A percentile compares a stretch with the other conserved stretches of the same genome.
Evolutionary conservation across 2,113 vertebrate genomes (phyloP).

Genomic region (Sceloporus undulatus): DNA sequence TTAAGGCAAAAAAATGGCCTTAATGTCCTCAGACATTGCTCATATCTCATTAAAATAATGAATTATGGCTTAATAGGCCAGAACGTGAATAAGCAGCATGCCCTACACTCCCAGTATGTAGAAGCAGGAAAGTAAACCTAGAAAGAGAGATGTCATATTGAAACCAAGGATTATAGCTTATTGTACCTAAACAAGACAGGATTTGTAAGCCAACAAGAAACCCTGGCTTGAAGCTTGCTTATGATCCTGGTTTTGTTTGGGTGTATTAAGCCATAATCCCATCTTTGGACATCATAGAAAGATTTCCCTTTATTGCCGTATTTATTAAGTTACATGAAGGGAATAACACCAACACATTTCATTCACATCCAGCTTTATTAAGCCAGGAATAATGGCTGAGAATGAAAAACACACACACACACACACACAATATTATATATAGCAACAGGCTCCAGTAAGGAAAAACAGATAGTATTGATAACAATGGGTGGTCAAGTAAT

Average conservation of each 20-base stretch:
- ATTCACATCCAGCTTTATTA: not conserved
- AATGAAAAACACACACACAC: not conserved
- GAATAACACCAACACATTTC: not conserved
- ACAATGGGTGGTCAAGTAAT: not conserved
- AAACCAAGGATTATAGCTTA: not conserved
- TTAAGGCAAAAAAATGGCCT: no score
- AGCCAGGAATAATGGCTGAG: not conserved
- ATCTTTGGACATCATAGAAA: not conserved
- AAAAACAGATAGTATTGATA: not conserved
- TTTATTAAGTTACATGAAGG: not conserved
- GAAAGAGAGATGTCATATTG: not conserved
- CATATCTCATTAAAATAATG: not conserved
- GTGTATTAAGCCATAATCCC: not conserved
- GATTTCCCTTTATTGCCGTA: not conserved
- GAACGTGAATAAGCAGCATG: not conserved
- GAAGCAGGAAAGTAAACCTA: not conserved
- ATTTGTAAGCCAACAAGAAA: not conserved
- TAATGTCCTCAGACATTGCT: no score
- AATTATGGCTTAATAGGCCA: not conserved
- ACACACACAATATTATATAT: not conserved
- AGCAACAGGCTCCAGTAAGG: not conserved
- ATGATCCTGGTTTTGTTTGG: not conserved
- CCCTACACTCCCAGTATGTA: not conserved
- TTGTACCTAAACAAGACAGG: not conserved
- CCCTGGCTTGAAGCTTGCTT: not conserved